Conservation (phyloP, 2,888 invertebrate species). For the Perithous albicinctus region DNA sequence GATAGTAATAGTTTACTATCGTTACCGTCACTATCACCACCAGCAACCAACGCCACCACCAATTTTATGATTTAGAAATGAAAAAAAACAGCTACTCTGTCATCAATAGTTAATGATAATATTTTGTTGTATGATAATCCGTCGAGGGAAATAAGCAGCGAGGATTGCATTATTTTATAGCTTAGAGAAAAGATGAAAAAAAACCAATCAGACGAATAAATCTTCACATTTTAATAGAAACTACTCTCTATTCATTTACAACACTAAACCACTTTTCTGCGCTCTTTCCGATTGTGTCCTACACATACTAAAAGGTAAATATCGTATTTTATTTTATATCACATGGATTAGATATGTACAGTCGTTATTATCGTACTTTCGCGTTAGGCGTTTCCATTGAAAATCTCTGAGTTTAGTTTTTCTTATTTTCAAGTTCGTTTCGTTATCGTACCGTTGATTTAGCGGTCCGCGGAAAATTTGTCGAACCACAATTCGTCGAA, state of each 20-base stretch:
- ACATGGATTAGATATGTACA: constrained; percentile 70
- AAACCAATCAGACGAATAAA: constrained; percentile 73
- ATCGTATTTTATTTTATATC: constrained; percentile 55
- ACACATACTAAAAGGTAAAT: constrained; percentile 7
- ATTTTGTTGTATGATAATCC: constrained; percentile 64
- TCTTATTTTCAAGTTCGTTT: constrained; percentile 32
- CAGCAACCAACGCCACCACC: constrained; percentile 1
- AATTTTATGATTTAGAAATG: constrained; percentile 17
- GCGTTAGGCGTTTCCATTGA: constrained; percentile 44
- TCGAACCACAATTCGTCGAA: constrained; percentile 31
- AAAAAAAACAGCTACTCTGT: constrained; percentile 14
- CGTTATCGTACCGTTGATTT: constrained; percentile 14
- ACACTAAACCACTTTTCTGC: constrained; percentile 16
- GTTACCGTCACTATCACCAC: constrained; percentile 1
- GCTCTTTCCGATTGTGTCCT: constrained; percentile 27
- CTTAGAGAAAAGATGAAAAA: constrained; percentile 72
- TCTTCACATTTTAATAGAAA: constrained; percentile 80
- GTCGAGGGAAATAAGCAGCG: constrained; percentile 42
- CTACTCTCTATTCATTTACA: constrained; percentile 50
- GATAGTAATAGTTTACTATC: constrained; percentile 51
- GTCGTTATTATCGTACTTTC: constrained; percentile 65
- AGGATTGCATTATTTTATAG: constrained; percentile 75
- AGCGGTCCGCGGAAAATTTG: constrained; percentile 29
- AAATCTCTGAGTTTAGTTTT: constrained; percentile 14
- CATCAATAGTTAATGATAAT: constrained; percentile 57